phyloP scores from a whole-genome alignment of 2,888 invertebrate species.

The Stegophylla sp. region DNA sequence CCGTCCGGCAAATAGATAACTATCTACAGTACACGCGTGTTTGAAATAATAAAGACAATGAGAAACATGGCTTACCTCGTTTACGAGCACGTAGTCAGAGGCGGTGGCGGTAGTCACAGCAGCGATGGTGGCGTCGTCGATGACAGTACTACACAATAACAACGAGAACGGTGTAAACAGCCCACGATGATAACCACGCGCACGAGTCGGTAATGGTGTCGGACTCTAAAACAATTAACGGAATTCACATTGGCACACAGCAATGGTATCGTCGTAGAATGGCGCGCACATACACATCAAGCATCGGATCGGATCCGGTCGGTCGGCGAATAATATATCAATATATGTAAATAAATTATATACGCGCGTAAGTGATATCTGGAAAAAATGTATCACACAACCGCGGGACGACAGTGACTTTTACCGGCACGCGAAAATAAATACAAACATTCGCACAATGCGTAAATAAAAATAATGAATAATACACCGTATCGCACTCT shows the following conservation, averaged over 20 bases:
- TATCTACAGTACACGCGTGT: no score
- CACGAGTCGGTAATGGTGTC: not conserved
- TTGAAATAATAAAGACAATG: not conserved
- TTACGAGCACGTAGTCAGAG: slow-evolving; percentile 3
- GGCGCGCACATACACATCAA: slow-evolving; percentile 9
- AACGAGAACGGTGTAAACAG: not conserved
- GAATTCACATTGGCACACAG: slow-evolving; percentile 32
- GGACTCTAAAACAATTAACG: slow-evolving; percentile 2
- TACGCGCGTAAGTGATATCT: not conserved
- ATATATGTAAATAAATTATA: not conserved
- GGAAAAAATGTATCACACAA: slow-evolving; percentile 29
- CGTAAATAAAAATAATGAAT: not conserved
- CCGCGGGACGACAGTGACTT: slow-evolving; percentile 7
- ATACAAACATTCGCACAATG: not conserved
- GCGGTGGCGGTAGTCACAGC: not conserved
- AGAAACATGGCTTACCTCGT: slow-evolving; percentile 36
- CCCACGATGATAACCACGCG: slow-evolving; percentile 43
- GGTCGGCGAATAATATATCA: slow-evolving; percentile 30
- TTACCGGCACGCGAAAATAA: slow-evolving; percentile 28
- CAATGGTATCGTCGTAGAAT: slow-evolving; percentile 25
- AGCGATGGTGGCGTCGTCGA: not conserved
- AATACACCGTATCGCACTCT: slow-evolving; percentile 25
- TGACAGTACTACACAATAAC: not conserved
- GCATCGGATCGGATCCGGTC: slow-evolving; percentile 37
- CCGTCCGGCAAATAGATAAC: no score